These are phyloP conservation scores for Drosophila quinaria DNA, from an alignment of 2,888 invertebrate genomes.

Conservation along the genomic window DNA sequence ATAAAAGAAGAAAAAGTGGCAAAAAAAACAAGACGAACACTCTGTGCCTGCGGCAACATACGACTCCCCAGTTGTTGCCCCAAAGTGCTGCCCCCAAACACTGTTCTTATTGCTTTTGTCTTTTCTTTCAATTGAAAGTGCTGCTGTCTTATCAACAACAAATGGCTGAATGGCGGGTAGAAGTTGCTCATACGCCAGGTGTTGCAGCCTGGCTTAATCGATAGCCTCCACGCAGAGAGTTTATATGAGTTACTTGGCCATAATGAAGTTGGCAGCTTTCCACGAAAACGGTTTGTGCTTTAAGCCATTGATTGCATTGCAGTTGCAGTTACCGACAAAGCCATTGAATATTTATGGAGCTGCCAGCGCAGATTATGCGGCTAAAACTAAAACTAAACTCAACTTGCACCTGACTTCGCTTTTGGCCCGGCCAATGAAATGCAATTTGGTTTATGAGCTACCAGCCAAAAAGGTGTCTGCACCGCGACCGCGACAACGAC, in stretches of 20 bases:
- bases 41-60: conserved; percentile 11
- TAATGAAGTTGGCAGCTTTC: conserved; percentile 65
- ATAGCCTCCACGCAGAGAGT: conserved; percentile 47
- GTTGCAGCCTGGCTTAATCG: conserved; percentile 66
- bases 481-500: conserved; percentile 21
- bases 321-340: conserved; percentile 21
- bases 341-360: conserved; percentile 78
- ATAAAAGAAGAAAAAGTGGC: conserved; percentile 6
- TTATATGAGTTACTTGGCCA: conserved; percentile 49
- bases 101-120: conserved; percentile 19
- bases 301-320: conserved; percentile 54
- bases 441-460: conserved; percentile 79
- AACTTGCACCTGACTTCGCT: conserved; percentile 58
- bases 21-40: conserved; percentile 1
- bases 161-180: neutral
- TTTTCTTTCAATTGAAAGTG: conserved; percentile 27
- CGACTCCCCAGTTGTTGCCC: conserved; percentile 21
- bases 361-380: conserved; percentile 77
- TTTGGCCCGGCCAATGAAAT: conserved; percentile 59
- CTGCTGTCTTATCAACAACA: conserved; percentile 19
- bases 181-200: conserved; percentile 69
- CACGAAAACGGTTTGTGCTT: conserved; percentile 43
- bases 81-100: conserved; percentile 4
- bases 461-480: conserved; percentile 50
- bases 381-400: conserved; percentile 76